Conservation (phyloP, 2,113 vertebrate species). For the Thamnaconus septentrionalis region DNA sequence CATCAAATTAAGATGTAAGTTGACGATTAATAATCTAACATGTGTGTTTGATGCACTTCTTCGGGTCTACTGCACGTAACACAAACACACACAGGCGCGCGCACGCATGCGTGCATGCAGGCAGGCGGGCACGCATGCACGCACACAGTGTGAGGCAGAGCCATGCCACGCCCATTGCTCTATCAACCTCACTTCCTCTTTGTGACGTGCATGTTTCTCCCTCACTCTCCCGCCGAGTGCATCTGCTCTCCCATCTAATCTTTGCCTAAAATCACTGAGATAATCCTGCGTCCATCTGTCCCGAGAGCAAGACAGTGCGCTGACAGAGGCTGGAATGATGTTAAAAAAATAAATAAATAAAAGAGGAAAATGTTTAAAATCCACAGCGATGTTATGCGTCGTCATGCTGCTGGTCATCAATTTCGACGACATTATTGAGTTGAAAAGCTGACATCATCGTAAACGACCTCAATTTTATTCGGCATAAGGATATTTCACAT, state of each 20-base stretch:
- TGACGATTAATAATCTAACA: background rate
- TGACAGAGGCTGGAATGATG: conserved; percentile 30
- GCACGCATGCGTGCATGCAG: background rate
- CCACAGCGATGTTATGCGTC: conserved; percentile 22
- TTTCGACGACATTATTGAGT: conserved; percentile 15
- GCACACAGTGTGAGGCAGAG: background rate
- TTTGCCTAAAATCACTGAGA: conserved; percentile 80
- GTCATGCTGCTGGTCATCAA: conserved; percentile 26
- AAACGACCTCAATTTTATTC: conserved; percentile 69
- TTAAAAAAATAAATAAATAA: background rate
- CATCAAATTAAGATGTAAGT: too few species aligned
- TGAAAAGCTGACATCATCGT: conserved; percentile 30
- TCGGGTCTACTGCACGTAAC: background rate
- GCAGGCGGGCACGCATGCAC: background rate
- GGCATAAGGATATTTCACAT: conserved; percentile 74
- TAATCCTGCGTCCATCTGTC: conserved; percentile 81
- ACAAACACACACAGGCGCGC: background rate
- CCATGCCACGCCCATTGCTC: conserved; percentile 31
- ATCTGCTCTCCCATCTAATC: conserved; percentile 79
- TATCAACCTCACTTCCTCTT: conserved; percentile 28
- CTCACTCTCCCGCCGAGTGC: conserved; percentile 76
- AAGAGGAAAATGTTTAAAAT: conserved; percentile 8
- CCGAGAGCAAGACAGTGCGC: conserved; percentile 37
- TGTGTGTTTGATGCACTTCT: background rate
- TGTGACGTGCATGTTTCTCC: conserved; percentile 53